These are phyloP conservation scores for Lymantria dispar DNA, from an alignment of 2,888 invertebrate species.

Conservation along the genomic window DNA sequence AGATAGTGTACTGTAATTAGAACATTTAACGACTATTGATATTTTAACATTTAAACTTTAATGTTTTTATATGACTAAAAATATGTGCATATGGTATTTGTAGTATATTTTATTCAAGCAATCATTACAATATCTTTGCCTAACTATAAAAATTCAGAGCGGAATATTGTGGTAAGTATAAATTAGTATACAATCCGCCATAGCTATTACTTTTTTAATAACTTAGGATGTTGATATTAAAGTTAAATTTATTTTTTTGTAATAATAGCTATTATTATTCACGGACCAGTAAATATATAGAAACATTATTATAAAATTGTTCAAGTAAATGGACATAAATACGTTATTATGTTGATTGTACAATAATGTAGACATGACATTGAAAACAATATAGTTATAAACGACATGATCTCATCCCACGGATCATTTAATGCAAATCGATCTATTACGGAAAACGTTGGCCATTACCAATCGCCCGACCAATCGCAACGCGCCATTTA, in stretches of 20 bases:
- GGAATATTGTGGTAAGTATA: no score
- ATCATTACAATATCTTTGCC: not conserved
- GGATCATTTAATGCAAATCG: constrained; percentile 78
- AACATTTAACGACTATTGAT: not conserved
- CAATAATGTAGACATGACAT: constrained; percentile 49
- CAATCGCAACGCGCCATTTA: constrained; percentile 62
- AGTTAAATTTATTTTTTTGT: constrained; percentile 16
- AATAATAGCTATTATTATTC: constrained; percentile 14
- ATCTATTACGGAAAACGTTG: constrained; percentile 66
- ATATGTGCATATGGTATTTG: not conserved
- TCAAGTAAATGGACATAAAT: constrained; percentile 49
- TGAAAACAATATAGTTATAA: constrained; percentile 58
- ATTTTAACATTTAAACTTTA: not conserved
- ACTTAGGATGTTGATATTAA: constrained; percentile 15
- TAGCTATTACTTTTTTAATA: not conserved
- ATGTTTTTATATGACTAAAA: not conserved
- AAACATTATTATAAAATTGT: constrained; percentile 32
- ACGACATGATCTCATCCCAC: constrained; percentile 69
- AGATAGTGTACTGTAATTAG: not conserved
- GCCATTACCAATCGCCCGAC: constrained; percentile 57
- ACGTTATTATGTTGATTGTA: constrained; percentile 40
- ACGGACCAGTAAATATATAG: constrained; percentile 24
- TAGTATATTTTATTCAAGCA: not conserved
- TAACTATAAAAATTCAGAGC: not conserved
- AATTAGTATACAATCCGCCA: not conserved